Base-by-base conservation (phyloP, 2,797 vertebrate species). In the Trachurus trachurus region DNA sequence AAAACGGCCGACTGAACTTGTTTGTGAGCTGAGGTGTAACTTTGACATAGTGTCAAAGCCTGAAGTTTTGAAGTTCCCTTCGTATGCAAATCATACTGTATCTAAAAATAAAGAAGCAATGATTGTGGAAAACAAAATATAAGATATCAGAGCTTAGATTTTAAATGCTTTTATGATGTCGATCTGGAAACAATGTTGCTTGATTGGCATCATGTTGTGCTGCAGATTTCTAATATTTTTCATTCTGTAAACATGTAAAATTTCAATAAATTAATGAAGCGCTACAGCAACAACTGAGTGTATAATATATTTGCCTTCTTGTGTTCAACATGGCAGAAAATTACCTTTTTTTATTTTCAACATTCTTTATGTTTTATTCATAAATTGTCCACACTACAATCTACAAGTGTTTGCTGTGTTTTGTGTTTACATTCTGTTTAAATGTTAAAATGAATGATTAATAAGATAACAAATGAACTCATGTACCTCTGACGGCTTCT, bases 401-500 rank as follows among this genome's bases (percentile, higher is more conserved):
- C 42, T 39, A 29, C 53, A 78, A 13, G 0, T 9, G 44, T 19
- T 57, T 72, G 67, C 57, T 56, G 53, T 69, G 59, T 65, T 72
- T 47, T 29, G 39, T 79, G 50, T 74, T 71, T 81, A 75, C 64
- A 19, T 61, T 74, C 71, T 15, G 59, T 44, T 82, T 80, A 79
- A 79, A 80, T 76, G 65, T 59, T 62, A 12, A 71, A 71, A 86
- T 76, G 29, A 86, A 84, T 83, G 85, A 90, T 89, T 90, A 82
- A 82, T 66, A 65, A 86, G 63, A 26, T 31, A 71, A 80, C 71
- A 80, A 66, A 82, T 8, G n/a, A 73, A 71, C 54, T 50, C 12
- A n/a, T 80, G 72, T 64, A 74, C 52, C 68, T 78, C 71, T 62
- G 78, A 82, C 84, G 71, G 71, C 12, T 58, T 68, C 40, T 45